Conservation (phyloP, 92 coral and sea anemone species). For the Scolanthus callimorphus region DNA sequence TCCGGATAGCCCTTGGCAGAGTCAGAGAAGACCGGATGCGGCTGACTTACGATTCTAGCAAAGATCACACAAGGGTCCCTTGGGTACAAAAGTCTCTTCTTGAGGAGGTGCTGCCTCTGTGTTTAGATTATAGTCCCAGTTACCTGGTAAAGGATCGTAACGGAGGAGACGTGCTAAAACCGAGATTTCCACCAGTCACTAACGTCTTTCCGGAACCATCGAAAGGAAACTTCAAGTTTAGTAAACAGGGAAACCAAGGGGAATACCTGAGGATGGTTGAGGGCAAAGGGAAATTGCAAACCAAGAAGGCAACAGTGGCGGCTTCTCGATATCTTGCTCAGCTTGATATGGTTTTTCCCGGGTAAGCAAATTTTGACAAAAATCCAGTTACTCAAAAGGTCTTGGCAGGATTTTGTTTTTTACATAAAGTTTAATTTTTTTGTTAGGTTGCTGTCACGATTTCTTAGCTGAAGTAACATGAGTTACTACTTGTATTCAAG, state of each 20-base stretch:
- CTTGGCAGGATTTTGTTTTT: too few species aligned
- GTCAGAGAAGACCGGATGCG: neutral
- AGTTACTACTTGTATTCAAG: too few species aligned
- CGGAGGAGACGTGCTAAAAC: too few species aligned
- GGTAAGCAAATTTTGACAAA: constrained; percentile 5
- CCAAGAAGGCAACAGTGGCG: neutral
- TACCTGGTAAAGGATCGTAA: neutral
- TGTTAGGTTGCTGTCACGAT: too few species aligned
- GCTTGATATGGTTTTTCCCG: constrained; percentile 7
- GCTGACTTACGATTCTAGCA: neutral
- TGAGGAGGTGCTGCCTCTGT: neutral
- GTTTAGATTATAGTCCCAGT: neutral
- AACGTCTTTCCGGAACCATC: neutral
- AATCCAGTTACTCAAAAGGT: too few species aligned
- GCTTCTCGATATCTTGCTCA: constrained; percentile 4
- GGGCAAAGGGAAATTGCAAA: neutral
- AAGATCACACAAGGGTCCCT: neutral
- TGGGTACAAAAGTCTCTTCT: neutral
- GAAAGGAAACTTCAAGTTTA: neutral
- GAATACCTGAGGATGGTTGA: neutral
- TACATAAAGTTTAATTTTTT: too few species aligned
- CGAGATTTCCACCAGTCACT: too few species aligned
- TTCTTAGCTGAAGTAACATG: too few species aligned
- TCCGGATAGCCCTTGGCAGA: neutral
- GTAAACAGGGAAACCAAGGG: neutral